Base-by-base conservation (phyloP, 37 sponge, comb jelly and placozoan genomes). In the Beroe ovata region DNA sequence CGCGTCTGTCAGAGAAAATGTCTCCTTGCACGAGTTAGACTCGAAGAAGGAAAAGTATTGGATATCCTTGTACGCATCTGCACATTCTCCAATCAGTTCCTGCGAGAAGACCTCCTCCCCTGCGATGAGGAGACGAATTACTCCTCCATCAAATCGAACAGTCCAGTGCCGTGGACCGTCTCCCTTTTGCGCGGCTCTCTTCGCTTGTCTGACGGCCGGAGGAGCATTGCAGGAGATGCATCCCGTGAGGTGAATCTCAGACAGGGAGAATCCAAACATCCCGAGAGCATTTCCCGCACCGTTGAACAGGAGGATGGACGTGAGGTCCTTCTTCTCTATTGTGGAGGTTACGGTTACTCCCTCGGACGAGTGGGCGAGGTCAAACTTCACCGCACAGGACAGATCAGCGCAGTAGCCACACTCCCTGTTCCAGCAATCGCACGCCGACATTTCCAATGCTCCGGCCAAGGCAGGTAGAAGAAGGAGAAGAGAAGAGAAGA, bases 371-470 rank as follows among this genome's bases (percentile, higher is more conserved):
- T 66, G 29, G 33, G 30, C 8, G 16, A 66, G 69, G 16, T 66
- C 69, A 32, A 29, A 33, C 30, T 66, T 66, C 33, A 66, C 69
- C 18, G 69, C 30, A 33, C 69, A 66, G 1, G 33, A 11, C 8
- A 30, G 36, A 8, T 66, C 30, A 14, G 69, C 25, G 16, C 69
- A 66, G 69, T 34, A 66, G 36, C 69, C 69, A 66, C 69, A 66
- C 16, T 66, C 69, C 18, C 35, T 25, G 18, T 25, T 66, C 69
- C 69, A 66, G 69, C 69, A 66, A 37, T 32, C 36, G 35, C 69
- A 66, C 6, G 35, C 34, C 2, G 69, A 6, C 54, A 47, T 47
- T 47, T 47, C 54, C 54, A 47, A 6, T 6, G 54, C 54, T 6
- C 11, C 11, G 54, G 54, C 54, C 54, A 47, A 11, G 54, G 11